Percentiles rank a stretch among this genome's conserved stretches.
Conservation (phyloP, 2,888 invertebrate species). For the Dimorphilus gyrociliatus region DNA sequence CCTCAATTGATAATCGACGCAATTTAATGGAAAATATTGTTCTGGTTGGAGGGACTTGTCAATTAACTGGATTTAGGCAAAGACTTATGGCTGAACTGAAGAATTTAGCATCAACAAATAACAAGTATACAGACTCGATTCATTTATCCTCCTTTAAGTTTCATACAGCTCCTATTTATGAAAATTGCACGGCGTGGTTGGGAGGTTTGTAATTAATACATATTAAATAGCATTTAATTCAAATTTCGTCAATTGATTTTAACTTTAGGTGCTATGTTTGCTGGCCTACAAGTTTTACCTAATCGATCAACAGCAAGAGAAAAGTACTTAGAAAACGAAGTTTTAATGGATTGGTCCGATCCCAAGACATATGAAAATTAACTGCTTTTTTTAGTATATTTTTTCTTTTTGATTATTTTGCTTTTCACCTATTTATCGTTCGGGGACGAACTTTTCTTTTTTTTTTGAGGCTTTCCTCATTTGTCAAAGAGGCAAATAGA, state of each 20-base stretch:
- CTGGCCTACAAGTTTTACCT: slow-evolving; percentile 55
- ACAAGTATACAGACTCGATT: slow-evolving; percentile 42
- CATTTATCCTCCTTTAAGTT: slow-evolving; percentile 56
- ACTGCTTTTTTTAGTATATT: too few relatives aligned
- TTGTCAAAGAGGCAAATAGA: too few relatives aligned
- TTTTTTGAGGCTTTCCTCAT: too few relatives aligned
- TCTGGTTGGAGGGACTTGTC: slow-evolving; percentile 67
- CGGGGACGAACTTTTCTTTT: too few relatives aligned
- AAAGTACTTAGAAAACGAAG: slow-evolving; percentile 43
- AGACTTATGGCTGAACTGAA: slow-evolving; percentile 62
- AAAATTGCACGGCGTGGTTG: slow-evolving; percentile 69
- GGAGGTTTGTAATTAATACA: slow-evolving; percentile 47
- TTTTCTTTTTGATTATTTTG: too few relatives aligned
- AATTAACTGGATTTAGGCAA: slow-evolving; percentile 63
- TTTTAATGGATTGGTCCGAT: slow-evolving; percentile 55
- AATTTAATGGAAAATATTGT: slow-evolving; percentile 65
- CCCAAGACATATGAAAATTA: too few relatives aligned
- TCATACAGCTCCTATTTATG: slow-evolving; percentile 59
- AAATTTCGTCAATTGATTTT: not conserved
- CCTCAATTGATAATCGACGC: slow-evolving; percentile 64
- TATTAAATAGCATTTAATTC: not conserved
- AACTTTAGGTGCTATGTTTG: slow-evolving; percentile 52
- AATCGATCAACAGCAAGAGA: slow-evolving; percentile 58
- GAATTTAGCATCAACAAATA: slow-evolving; percentile 46
- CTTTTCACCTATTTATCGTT: too few relatives aligned